These are phyloP conservation scores for Pedionomus torquatus DNA, from an alignment of 2,113 vertebrate genomes.

Conservation along the genomic window DNA sequence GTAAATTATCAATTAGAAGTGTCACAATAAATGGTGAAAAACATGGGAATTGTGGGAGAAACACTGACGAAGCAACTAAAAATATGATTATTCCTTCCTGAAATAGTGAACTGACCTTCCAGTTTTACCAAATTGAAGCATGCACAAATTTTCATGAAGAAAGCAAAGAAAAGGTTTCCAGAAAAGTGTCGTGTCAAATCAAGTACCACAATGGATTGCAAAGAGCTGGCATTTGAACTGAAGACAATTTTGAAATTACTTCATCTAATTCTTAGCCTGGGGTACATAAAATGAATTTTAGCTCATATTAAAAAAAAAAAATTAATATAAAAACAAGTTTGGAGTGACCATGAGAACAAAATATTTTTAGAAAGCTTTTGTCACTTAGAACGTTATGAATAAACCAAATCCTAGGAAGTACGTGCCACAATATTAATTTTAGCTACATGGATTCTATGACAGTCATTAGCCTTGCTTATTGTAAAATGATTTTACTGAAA, in stretches of 20 bases:
- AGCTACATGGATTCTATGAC: not conserved
- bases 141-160: not conserved
- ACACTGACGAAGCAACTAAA: not conserved
- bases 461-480: not conserved
- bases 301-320: not conserved
- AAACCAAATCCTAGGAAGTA: not conserved
- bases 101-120: not conserved
- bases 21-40: not conserved
- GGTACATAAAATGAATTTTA: not conserved
- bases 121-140: not conserved
- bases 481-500: not conserved
- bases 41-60: not conserved
- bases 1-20: not conserved
- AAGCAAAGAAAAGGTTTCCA: not conserved
- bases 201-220: not conserved
- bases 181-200: not conserved
- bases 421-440: not conserved
- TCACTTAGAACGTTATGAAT: not conserved
- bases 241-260: not conserved
- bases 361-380: not conserved
- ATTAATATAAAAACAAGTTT: not conserved
- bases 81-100: not conserved
- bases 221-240: not conserved
- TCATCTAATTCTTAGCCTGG: not conserved
- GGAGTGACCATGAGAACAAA: not conserved